phyloP scores from a whole-genome alignment of 2,888 invertebrate genomes.

The Nymphalis c-album region DNA sequence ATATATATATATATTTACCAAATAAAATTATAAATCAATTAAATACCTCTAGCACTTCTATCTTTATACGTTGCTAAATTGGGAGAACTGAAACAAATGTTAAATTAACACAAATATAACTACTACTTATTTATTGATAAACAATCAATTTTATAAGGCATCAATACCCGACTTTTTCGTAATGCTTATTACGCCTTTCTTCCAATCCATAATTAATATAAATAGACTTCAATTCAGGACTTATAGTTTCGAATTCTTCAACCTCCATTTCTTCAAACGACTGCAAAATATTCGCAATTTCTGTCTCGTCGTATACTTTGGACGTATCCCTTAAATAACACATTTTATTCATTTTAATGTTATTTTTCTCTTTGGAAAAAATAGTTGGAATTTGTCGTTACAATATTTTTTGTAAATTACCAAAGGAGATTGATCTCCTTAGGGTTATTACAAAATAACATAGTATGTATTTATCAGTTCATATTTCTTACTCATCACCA shows the following conservation, averaged over 20 bases:
- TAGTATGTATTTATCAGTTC: conserved; percentile 41
- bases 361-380: not conserved
- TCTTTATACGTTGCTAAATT: conserved; percentile 20
- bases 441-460: not conserved
- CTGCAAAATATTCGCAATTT: conserved; percentile 60
- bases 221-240: conserved; percentile 60
- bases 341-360: not conserved
- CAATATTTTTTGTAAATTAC: too few species aligned
- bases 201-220: conserved; percentile 65
- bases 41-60: conserved; percentile 33
- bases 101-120: not conserved
- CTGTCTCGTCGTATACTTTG: conserved; percentile 59
- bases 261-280: conserved; percentile 64
- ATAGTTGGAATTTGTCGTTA: too few species aligned
- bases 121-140: not conserved
- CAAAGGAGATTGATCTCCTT: too few species aligned
- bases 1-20: not conserved
- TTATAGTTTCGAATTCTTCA: conserved; percentile 60
- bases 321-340: conserved; percentile 45
- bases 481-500: conserved; percentile 55
- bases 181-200: conserved; percentile 55
- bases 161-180: conserved; percentile 45
- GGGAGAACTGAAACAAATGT: conserved; percentile 20
- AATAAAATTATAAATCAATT: not conserved
- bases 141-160: not conserved